phyloP scores from a whole-genome alignment of 2,113 vertebrate species.

The Anoplopoma fimbria region DNA sequence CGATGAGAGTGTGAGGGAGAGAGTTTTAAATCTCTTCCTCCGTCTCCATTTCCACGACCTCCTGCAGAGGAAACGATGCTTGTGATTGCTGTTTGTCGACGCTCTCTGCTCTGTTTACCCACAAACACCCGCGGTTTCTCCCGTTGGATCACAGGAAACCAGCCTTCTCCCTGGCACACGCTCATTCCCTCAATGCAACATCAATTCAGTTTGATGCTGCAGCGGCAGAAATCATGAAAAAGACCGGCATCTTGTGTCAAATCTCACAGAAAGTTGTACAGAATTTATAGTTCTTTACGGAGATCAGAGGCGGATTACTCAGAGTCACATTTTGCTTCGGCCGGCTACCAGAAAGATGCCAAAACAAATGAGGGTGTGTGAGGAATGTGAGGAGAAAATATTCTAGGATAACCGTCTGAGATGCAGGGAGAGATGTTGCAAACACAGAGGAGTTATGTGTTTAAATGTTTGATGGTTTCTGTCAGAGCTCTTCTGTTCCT shows the following conservation, averaged over 20 bases:
- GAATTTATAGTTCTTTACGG: too few species aligned
- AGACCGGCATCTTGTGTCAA: too few species aligned
- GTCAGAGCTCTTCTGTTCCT: too few species aligned
- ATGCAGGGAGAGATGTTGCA: too few species aligned
- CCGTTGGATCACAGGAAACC: constrained; percentile 15
- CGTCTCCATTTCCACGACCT: constrained; percentile 77
- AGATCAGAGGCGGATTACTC: constrained; percentile 59
- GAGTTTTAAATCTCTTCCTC: too few species aligned
- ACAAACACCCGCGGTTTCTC: constrained; percentile 50
- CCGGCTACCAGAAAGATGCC: constrained; percentile 25
- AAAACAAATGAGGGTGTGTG: constrained; percentile 55
- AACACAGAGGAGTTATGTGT: too few species aligned
- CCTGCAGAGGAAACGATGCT: constrained; percentile 52
- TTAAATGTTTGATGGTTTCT: too few species aligned
- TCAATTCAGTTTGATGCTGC: too few species aligned
- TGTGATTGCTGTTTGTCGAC: too few species aligned
- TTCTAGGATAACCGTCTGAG: neutral
- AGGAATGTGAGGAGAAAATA: constrained; percentile 8
- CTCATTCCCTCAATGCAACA: neutral
- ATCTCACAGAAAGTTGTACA: too few species aligned
- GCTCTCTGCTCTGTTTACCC: constrained; percentile 57
- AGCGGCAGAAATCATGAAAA: too few species aligned
- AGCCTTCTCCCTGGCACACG: too few species aligned
- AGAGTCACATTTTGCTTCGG: neutral
- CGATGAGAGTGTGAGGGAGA: neutral